Base-by-base conservation (phyloP, 2,888 invertebrate species). In the Oscheius sp. region DNA sequence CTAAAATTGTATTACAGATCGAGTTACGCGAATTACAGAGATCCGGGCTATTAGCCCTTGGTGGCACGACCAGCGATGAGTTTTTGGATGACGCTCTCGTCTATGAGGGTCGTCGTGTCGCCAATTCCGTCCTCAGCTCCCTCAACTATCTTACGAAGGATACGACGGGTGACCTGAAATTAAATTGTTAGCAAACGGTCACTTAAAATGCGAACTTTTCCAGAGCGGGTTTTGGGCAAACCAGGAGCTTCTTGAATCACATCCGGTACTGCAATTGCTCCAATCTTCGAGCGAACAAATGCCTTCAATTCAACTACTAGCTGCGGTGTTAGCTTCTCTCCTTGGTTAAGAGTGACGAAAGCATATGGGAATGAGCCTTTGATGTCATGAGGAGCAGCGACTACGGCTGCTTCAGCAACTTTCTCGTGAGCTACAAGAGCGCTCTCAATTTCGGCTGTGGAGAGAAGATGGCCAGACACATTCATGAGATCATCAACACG, bases 341-440 rank as follows among this genome's bases (percentile, higher is more conserved):
- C 76, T 15, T 73, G 69, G 42, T 92, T 92, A n/a, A 95, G 91
- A 0, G 94, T 95, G 17, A 98, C 91, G 88, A 96, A 98, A 88
- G 96, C 96, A 88, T 98, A 96, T 1, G 97, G 91, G 82, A 95
- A 94, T 88, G 97, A 95, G 29, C 98, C 97, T 88, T 98, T 98
- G 71, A 98, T 91, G 0, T 91, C 91, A 89, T 98, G 97, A 0
- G 95, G 94, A 78, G 93, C 92, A 5, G 96, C 92, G 0, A 98
- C 97, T 0, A 95, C 97, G 0, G 98, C 98, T 0, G 96, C 93
- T 88, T 98, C 98, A 0, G 95, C 91, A 0, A 98, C 93, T 65
- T 84, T 83, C 25, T 79, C 80, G 76, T 90, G 89, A 37, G 88
- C 87, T 15, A 88, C 87, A 48, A 89, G 83, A 8, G 89, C 89